Percentiles rank a stretch among this genome's conserved stretches.
Evolutionary conservation across 2,797 vertebrate genomes (phyloP).

Genomic region (Acridotheres tristis): DNA sequence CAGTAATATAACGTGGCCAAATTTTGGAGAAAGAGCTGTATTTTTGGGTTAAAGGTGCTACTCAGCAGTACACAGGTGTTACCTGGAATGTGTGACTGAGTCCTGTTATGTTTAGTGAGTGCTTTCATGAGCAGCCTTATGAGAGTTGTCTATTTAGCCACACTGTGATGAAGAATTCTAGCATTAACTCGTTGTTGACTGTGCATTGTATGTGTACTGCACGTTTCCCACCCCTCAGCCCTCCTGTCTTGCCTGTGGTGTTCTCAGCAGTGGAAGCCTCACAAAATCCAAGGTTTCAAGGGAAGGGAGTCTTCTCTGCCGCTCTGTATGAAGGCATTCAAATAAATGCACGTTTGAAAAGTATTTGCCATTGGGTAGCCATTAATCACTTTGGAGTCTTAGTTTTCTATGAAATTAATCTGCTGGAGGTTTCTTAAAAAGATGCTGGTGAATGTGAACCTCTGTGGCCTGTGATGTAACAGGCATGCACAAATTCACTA

Average conservation of each 20-base stretch:
- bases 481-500: neutral
- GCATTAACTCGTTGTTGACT: neutral
- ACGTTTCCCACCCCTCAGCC: rapidly evolving
- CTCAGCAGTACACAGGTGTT: neutral
- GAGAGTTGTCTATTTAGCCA: neutral
- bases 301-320: neutral
- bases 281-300: neutral
- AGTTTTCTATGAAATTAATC: neutral
- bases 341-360: rapidly evolving
- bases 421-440: neutral
- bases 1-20: neutral
- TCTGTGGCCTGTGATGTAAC: neutral
- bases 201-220: rapidly evolving
- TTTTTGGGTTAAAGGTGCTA: neutral
- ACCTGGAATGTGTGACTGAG: neutral
- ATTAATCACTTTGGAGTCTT: neutral
- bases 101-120: neutral
- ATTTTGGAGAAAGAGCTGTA: neutral
- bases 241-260: rapidly evolving
- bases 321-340: neutral
- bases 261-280: neutral
- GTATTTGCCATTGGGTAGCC: neutral
- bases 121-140: neutral
- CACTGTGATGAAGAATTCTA: neutral
- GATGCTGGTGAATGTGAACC: neutral